Base-by-base conservation (phyloP, 2,113 vertebrate species). In the Nothoprocta pentlandii region DNA sequence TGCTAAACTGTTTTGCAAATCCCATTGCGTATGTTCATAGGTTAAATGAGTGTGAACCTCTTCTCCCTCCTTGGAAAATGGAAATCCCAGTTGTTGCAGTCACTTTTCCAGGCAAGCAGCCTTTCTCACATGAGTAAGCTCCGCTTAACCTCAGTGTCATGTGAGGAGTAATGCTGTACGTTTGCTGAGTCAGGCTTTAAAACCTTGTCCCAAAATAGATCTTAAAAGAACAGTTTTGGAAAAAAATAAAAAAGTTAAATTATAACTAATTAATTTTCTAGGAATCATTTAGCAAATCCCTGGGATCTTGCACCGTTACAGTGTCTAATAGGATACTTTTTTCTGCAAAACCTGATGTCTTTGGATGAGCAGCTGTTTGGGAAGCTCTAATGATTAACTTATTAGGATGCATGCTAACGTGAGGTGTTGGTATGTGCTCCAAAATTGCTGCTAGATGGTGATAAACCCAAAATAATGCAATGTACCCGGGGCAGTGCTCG, bases 391-490 rank as follows among this genome's bases (percentile, higher is more conserved):
- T 0, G 2, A 90, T 10, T 53, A 66, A 25, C 21, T 41, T 58
- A 9, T 34, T 34, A 20, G 34, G 14, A 1, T 12, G 6, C 0
- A 3, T 16, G 44, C 28, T 53, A 68, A 6, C 28, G 2, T 2
- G 28, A 16, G 26, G n/a, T 36, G 26, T 42, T 16, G 49, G 34
- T 42, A 26, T 9, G 11, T n/a, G 32, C 39, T 64, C 51, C 25
- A 5, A 51, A 84, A 32, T 20, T 32, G n/a, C 51, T 67, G 66
- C 10, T 56, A n/a, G 53, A 17, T 49, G 68, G 4, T 0, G 2
- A 9, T 59, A 71, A 73, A 22, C n/a, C n/a, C 64, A 70, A 46
- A 44, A 46, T 3, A 19, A 39, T 5, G 10, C 19, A 2, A 21
- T 9, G 4, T 44, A 11, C 26, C 9, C 80, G 44, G 68, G 81